Conservation (phyloP, 2,888 invertebrate species). For the Cryptus viduatorius region DNA sequence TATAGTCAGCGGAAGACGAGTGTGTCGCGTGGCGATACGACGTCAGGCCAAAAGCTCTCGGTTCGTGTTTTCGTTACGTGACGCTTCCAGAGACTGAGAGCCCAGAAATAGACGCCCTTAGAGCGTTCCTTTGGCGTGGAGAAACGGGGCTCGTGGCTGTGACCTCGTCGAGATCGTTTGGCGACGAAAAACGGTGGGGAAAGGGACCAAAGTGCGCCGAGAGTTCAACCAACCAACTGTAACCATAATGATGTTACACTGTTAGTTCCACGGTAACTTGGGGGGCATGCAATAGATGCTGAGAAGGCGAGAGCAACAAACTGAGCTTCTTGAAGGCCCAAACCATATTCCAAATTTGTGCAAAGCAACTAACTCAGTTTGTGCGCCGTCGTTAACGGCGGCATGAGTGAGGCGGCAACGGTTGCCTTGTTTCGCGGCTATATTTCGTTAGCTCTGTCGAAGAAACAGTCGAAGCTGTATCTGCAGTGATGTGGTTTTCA, state of each 20-base stretch:
- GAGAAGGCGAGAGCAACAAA: not conserved
- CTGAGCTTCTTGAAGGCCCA: not conserved
- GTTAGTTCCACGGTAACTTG: not conserved
- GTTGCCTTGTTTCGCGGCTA: slow-evolving; percentile 18
- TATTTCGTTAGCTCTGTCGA: slow-evolving; percentile 49
- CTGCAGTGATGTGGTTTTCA: slow-evolving; percentile 8
- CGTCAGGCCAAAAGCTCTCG: slow-evolving; percentile 7
- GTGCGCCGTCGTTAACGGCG: slow-evolving; percentile 2
- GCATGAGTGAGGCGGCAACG: slow-evolving; percentile 3
- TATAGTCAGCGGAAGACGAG: not conserved
- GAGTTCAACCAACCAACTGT: slow-evolving; percentile 33
- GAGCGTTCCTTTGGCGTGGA: slow-evolving; percentile 16
- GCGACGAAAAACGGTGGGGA: slow-evolving; percentile 8
- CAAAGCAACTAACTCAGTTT: slow-evolving; percentile 6
- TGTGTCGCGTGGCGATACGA: not conserved
- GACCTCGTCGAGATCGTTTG: not conserved
- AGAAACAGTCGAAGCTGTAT: slow-evolving; percentile 37
- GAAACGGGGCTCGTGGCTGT: slow-evolving; percentile 15
- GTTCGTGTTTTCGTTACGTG: slow-evolving; percentile 64
- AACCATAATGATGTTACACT: slow-evolving; percentile 10
- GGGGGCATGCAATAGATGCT: not conserved
- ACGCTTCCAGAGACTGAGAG: slow-evolving; percentile 44
- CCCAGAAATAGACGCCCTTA: slow-evolving; percentile 64
- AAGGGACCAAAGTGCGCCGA: slow-evolving; percentile 33
- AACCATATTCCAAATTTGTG: slow-evolving; percentile 23